Conservation (phyloP, 2,113 vertebrate genomes). For the Corythornis cristatus region DNA sequence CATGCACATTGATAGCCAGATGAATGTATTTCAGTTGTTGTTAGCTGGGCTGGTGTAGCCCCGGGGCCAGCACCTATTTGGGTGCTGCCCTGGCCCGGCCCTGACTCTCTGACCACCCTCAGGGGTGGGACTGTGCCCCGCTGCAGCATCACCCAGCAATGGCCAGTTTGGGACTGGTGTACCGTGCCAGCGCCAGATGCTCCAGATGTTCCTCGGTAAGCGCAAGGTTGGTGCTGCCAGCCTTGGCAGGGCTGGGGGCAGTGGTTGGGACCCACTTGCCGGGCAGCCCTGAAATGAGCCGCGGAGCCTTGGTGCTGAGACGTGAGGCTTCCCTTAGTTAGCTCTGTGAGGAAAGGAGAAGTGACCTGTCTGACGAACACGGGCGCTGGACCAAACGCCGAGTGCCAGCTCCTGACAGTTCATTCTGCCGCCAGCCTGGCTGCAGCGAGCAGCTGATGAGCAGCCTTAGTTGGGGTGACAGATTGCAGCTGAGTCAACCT, state of each 20-base stretch:
- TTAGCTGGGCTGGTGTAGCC: not conserved
- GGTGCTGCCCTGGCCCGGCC: not conserved
- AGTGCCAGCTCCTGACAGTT: not conserved
- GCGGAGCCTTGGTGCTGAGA: accelerated
- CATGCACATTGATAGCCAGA: accelerated
- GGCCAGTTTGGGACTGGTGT: accelerated
- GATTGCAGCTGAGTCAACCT: not conserved
- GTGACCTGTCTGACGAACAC: not conserved
- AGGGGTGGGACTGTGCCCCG: accelerated
- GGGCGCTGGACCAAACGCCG: not conserved
- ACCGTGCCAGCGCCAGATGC: not conserved
- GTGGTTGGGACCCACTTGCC: not conserved
- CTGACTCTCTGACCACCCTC: not conserved
- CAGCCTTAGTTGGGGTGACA: not conserved
- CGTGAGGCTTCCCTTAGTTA: not conserved
- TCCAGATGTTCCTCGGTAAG: not conserved
- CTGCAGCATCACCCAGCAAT: accelerated
- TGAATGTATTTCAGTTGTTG: accelerated
- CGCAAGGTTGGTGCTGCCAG: not conserved
- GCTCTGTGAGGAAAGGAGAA: not conserved
- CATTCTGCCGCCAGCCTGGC: accelerated
- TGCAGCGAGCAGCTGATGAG: not conserved
- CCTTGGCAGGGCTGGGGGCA: not conserved
- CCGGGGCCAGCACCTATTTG: not conserved
- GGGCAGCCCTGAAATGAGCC: not conserved